Base-by-base conservation (phyloP, 2,888 invertebrate genomes). In the Poecilobothrus nobilitatus region DNA sequence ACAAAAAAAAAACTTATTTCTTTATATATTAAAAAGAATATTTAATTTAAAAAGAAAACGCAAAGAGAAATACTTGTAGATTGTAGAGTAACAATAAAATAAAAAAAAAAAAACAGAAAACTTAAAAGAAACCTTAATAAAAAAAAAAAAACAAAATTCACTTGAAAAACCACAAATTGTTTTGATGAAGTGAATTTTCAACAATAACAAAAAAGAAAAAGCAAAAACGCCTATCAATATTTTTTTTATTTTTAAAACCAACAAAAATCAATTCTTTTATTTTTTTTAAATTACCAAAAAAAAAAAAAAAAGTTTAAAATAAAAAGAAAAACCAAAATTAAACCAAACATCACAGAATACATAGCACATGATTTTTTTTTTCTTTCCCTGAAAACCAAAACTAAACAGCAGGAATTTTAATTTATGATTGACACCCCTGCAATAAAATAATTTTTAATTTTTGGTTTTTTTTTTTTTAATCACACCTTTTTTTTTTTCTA, bases 331-430 rank as follows among this genome's bases (percentile, higher is more conserved):
- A n/a, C n/a, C n/a, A n/a, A n/a, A n/a, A n/a, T n/a, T n/a, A n/a
- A n/a, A n/a, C n/a, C n/a, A n/a, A n/a, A n/a, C n/a, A n/a, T n/a
- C n/a, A n/a, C n/a, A n/a, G n/a, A n/a, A n/a, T n/a, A n/a, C n/a
- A n/a, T n/a, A n/a, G n/a, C n/a, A n/a, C n/a, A n/a, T n/a, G n/a
- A n/a, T n/a, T n/a, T n/a, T n/a, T n/a, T n/a, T n/a, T n/a, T n/a
- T n/a, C n/a, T 44, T 15, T 44, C 3, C 44, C 18, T 53, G n/a
- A 37, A 53, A 53, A 53, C n/a, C n/a, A 53, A 18, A 53, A 53
- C 15, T 53, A 53, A 53, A 53, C 53, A 53, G 53, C 53, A 53
- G 53, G 53, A 53, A 53, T 53, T 53, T 53, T 53, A 53, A 53
- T 53, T 53, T 53, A 53, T 53, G 53, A 53, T 53, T 53, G 53